Base-by-base conservation (phyloP, 2,888 invertebrate species). In the Selenia dentaria region DNA sequence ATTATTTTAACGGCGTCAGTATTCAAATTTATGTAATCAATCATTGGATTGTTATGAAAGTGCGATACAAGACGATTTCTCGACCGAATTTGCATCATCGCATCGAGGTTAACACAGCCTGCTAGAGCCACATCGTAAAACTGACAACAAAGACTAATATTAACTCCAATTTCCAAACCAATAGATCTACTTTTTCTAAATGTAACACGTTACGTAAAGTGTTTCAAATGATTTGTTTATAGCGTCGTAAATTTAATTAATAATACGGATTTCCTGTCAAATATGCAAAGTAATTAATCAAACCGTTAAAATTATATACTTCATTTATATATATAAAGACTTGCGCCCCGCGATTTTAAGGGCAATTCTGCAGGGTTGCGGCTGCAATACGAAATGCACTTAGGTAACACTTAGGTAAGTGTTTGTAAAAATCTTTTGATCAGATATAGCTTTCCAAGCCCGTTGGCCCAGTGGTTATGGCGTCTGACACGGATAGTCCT, bases 21-120 rank as follows among this genome's bases (percentile, higher is more conserved):
- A 85, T 89, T 89, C 74, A 85, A 83, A 88, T 88, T 86, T 81
- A 82, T 82, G 77, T 83, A 87, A 90, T 90, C 88, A 89, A 89
- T 90, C 89, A 90, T 74, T 57, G 70, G 81, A 82, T 89, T 81
- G 86, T 89, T 90, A 87, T 87, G 89, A 89, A 89, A 89, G 85
- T 82, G 78, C 78, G 77, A 83, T 86, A 83, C 80, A 65, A 78
- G 80, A 75, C 70, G 80, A 84, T 85, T 85, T 86, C 86, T 86
- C 76, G 79, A 70, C 63, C 76, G 73, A 77, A 80, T 87, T 89
- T 86, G 81, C 89, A 80, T 83, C 89, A 88, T 75, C 60, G 74
- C 74, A 74, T 72, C 68, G 71, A 77, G 78, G 79, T 78, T 81
- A 77, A 70, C 67, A 69, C 64, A 62, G 49, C 55, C 59, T 10